Conservation (phyloP, 1,140 invertebrate species). For the Leptinotarsa lineolata region DNA sequence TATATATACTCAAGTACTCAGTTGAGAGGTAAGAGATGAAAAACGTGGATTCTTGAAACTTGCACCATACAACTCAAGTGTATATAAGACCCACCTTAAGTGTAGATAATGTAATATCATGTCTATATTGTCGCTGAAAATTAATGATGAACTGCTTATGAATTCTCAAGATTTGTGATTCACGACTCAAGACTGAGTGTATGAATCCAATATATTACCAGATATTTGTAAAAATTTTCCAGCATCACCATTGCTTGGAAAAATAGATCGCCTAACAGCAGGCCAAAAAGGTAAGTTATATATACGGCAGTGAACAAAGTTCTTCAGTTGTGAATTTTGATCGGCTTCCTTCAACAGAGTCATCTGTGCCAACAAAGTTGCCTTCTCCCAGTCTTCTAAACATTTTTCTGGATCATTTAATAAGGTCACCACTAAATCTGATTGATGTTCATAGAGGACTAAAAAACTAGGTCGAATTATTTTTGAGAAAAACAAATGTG, state of each 20-base stretch:
- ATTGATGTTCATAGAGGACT: slow-evolving; percentile 64
- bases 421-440: slow-evolving; percentile 63
- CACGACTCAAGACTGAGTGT: too few species aligned
- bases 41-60: too few species aligned
- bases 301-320: slow-evolving; percentile 69
- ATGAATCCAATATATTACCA: slow-evolving; percentile 51
- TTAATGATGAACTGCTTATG: too few species aligned
- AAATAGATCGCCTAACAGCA: slow-evolving; percentile 62
- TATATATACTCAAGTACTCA: too few species aligned
- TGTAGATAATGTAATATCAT: too few species aligned
- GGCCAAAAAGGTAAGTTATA: slow-evolving; percentile 64
- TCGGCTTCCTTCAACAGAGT: slow-evolving; percentile 58
- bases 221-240: slow-evolving; percentile 68
- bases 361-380: slow-evolving; percentile 65
- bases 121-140: too few species aligned
- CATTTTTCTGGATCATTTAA: slow-evolving; percentile 61
- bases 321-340: slow-evolving; percentile 61
- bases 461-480: slow-evolving; percentile 61
- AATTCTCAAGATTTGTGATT: too few species aligned
- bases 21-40: too few species aligned
- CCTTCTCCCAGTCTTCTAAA: slow-evolving; percentile 66
- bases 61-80: too few species aligned
- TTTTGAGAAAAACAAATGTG: slow-evolving; percentile 11
- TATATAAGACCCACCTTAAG: too few species aligned
- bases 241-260: slow-evolving; percentile 70